Evolutionary conservation across 1,140 invertebrate species (phyloP), one percentile per base, ranked within the genome.

Genomic region (Drosophila dunni): DNA sequence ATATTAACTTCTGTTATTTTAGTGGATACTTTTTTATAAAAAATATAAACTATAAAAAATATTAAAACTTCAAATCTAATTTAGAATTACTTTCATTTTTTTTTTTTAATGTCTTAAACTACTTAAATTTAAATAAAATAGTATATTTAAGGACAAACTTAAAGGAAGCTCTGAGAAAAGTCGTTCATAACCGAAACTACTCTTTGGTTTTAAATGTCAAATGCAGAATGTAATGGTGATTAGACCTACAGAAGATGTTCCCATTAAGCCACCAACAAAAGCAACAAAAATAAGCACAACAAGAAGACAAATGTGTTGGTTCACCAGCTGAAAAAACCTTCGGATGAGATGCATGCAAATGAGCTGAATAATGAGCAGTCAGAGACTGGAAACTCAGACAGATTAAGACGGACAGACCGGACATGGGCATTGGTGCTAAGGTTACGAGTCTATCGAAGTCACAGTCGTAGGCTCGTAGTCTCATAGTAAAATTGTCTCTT

Each of bases 341-440:
- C n/a, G 48, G 64, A 68, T 75, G 83, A 76, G 85, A 76, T 82
- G 79, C 83, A 86, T 86, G 82, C 83, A 86, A 86, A 86, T 86
- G 83, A 86, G 82, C 79, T 88, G 82, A 86, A 82, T 86, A 86
- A 86, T 86, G 83, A 86, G 82, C 71, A 77, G 50, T 64, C 62
- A 62, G 64, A 29, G 7, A 33, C 2, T 13, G 24, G 48, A 33
- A 51, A 24, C 20, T 46, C 24, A 29, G 24, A 29, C 54, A 57
- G 33, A 54, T 51, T 57, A 64, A 51, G 42, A 9, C 15, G 4
- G 38, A 17, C 40, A 62, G 17, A 11, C n/a, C 6, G 24, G 24
- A 29, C 24, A 5, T 29, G 0, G 24, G 24, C 24, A 40, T 13
- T 5, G 9, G 40, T 56, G 51, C 33, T 11, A 7, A 34, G 34